Conservation (phyloP, 2,888 invertebrate genomes). For the Netelia melanura region DNA sequence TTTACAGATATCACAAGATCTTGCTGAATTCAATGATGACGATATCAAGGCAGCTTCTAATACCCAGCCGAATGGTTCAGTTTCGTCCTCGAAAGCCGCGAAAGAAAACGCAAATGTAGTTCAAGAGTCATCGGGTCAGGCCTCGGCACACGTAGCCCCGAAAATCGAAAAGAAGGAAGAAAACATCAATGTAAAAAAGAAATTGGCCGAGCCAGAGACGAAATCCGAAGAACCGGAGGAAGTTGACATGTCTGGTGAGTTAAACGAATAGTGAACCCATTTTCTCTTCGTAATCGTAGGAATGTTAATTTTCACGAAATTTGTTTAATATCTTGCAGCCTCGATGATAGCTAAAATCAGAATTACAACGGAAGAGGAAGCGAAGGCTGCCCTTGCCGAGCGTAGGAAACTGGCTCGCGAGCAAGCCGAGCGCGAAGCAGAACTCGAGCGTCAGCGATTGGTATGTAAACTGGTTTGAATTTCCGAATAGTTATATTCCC, state of each 20-base stretch:
- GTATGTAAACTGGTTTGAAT: slow-evolving; percentile 78
- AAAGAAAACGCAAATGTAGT: slow-evolving; percentile 75
- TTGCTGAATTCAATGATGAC: slow-evolving; percentile 44
- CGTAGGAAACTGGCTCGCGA: slow-evolving; percentile 94
- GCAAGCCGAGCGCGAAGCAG: slow-evolving; percentile 96
- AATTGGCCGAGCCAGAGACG: slow-evolving; percentile 76
- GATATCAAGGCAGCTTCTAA: slow-evolving; percentile 57
- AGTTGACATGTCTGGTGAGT: slow-evolving; percentile 87
- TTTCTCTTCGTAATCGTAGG: not conserved
- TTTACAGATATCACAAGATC: slow-evolving; percentile 48
- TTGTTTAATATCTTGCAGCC: slow-evolving; percentile 81
- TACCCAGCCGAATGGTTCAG: slow-evolving; percentile 64
- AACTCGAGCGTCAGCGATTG: slow-evolving; percentile 90
- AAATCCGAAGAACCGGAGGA: slow-evolving; percentile 84
- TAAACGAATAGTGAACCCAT: not conserved
- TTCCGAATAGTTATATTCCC: slow-evolving; percentile 1
- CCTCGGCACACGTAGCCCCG: slow-evolving; percentile 60
- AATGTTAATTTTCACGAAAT: not conserved
- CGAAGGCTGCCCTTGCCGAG: slow-evolving; percentile 97
- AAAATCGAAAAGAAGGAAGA: slow-evolving; percentile 78
- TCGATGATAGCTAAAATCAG: slow-evolving; percentile 89
- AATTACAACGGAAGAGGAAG: slow-evolving; percentile 96
- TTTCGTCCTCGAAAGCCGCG: slow-evolving; percentile 70
- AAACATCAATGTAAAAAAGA: slow-evolving; percentile 78
- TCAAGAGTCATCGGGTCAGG: slow-evolving; percentile 72